A percentile compares a stretch with the other conserved stretches of the same genome.
Conservation (phyloP, 2,113 vertebrate species). For the Elephantulus edwardii region DNA sequence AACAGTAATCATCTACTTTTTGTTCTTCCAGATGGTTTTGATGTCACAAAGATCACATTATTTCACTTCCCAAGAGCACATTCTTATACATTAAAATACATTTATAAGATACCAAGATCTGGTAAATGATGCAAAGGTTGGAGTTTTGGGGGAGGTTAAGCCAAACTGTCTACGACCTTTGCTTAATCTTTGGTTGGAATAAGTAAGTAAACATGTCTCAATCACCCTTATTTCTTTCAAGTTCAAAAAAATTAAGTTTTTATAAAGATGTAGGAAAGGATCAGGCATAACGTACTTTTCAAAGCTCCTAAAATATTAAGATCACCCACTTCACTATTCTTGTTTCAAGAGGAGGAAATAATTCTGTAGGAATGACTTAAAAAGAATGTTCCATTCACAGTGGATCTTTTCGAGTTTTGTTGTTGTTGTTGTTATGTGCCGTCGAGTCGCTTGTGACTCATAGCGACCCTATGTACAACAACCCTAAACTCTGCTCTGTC, state of each 20-base stretch:
- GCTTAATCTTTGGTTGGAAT: neutral
- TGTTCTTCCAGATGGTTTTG: neutral
- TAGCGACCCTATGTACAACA: too few species aligned
- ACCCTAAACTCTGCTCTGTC: too few species aligned
- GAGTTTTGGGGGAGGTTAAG: neutral
- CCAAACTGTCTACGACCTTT: neutral
- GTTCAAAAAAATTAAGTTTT: neutral
- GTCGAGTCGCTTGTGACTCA: too few species aligned
- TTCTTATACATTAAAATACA: neutral
- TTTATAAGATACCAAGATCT: neutral
- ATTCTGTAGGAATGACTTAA: neutral
- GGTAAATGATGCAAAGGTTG: neutral
- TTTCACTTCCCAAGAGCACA: neutral
- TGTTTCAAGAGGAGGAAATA: neutral
- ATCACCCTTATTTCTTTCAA: neutral
- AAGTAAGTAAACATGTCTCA: neutral
- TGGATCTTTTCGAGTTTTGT: too few species aligned
- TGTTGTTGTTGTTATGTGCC: too few species aligned
- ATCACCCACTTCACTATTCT: neutral
- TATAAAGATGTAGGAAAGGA: neutral
- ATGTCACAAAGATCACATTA: conserved; percentile 36
- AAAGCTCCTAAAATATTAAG: neutral
- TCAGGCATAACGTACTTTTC: neutral
- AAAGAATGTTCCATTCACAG: neutral
- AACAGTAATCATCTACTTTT: conserved; percentile 22